Evolutionary conservation across 2,888 invertebrate species (phyloP), one percentile per base, ranked within the genome.

Genomic region (Tetragnatha montana): DNA sequence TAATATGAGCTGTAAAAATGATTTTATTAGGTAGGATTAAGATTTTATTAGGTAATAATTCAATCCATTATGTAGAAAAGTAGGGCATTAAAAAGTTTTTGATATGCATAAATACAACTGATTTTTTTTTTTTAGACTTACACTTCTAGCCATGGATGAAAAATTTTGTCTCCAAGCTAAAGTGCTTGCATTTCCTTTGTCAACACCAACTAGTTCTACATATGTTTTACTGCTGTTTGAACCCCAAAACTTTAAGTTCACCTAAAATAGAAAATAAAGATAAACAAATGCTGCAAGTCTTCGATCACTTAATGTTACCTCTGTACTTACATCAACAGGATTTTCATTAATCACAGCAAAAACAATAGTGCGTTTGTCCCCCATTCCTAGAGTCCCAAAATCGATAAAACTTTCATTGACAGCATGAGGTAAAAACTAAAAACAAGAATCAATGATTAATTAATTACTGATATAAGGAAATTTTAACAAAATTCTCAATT

Each of bases 311-410:
- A 49, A 78, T n/a, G 19, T 51, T 60, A 60, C 47, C 68, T 17
- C 8, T 50, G 0, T 69, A 75, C 95, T 94, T 92, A 97, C 95
- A 92, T 95, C 95, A 51, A 96, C 95, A 14, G 97, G 96, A 94
- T 97, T 97, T 91, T 95, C 95, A 94, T 97, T 97, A 92, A 95
- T 94, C 68, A 97, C 93, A 51, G 96, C 95, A 93, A 97, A 96
- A 92, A 95, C 94, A 92, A 97, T 95, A 92, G 96, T 96, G 92
- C 96, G 95, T 92, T 95, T 95, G 84, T 95, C 95, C 70, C 93
- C 93, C 82, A 94, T 93, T 60, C 94, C 94, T 91, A 95, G 92
- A 35, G 94, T 94, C 78, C 95, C 95, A 93, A 95, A 94, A 92
- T 95, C 94, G 83, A 95, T 93, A 69, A 91, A 87, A 81, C 91